Percentiles rank a stretch among this genome's conserved stretches.
These are phyloP conservation scores for Micrasema longulum DNA, from an alignment of 1,140 invertebrate genomes.

Conservation along the genomic window DNA sequence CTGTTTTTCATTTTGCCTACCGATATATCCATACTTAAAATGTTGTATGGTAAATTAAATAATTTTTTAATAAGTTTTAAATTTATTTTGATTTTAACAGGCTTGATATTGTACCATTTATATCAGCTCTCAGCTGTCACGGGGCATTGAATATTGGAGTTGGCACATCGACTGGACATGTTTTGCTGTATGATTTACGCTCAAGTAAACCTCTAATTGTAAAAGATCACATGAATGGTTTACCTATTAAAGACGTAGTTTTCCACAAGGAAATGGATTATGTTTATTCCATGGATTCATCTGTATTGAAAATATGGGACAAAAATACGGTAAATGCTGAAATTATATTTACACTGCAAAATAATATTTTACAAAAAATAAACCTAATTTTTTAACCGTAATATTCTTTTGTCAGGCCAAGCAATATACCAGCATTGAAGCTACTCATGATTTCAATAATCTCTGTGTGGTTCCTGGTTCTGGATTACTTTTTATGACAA, in stretches of 20 bases:
- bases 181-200: conserved; percentile 95
- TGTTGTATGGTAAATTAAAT: no score
- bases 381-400: background rate
- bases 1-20: no score
- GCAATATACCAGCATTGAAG: conserved; percentile 93
- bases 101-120: conserved; percentile 76
- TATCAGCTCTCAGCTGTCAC: conserved; percentile 85
- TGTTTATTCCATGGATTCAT: conserved; percentile 92
- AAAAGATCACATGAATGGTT: conserved; percentile 96
- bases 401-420: conserved; percentile 84
- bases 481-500: conserved; percentile 94
- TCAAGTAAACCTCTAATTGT: conserved; percentile 88
- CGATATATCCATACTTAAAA: no score
- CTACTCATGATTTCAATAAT: conserved; percentile 88
- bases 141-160: conserved; percentile 89
- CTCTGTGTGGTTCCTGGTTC: conserved; percentile 90
- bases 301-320: conserved; percentile 96
- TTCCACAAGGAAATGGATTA: conserved; percentile 87
- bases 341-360: no score
- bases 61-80: no score
- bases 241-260: conserved; percentile 91
- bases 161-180: conserved; percentile 93
- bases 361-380: conserved; percentile 53
- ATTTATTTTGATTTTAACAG: conserved; percentile 61
- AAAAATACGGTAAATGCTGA: conserved; percentile 87